Percentiles rank a stretch among this genome's conserved stretches.
These are phyloP conservation scores for Stercorarius parasiticus DNA, from an alignment of 2,113 vertebrate genomes.

Conservation along the genomic window DNA sequence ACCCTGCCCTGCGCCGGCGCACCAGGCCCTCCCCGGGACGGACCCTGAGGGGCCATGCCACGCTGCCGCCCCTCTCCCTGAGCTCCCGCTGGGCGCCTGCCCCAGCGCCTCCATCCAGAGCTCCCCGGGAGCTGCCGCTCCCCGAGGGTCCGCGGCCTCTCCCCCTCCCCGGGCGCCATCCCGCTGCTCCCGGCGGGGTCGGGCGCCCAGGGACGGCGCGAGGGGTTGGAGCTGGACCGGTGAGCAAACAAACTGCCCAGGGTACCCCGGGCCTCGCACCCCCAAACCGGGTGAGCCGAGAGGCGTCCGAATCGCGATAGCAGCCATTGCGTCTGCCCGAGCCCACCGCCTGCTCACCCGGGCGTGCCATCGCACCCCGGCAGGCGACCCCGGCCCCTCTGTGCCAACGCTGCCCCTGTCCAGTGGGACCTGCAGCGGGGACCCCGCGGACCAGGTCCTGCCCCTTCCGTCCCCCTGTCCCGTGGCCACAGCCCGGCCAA, in stretches of 20 bases:
- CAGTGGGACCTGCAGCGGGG: background rate
- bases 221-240: background rate
- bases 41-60: background rate
- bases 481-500: rapidly evolving
- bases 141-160: background rate
- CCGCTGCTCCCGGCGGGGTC: background rate
- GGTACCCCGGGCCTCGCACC: background rate
- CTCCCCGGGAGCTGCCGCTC: background rate
- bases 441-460: background rate
- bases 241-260: background rate
- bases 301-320: background rate
- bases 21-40: background rate
- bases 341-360: background rate
- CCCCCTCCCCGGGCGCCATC: background rate
- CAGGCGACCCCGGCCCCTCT: background rate
- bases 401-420: background rate
- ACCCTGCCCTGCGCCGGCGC: background rate
- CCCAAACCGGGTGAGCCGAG: background rate
- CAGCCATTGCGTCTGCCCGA: background rate
- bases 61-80: background rate
- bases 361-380: background rate
- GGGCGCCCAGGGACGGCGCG: background rate
- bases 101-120: background rate
- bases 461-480: background rate
- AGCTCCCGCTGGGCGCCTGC: background rate